A percentile compares a stretch with the other conserved stretches of the same genome.
phyloP scores from a whole-genome alignment of 2,797 vertebrate genomes.

The Agapornis canus region DNA sequence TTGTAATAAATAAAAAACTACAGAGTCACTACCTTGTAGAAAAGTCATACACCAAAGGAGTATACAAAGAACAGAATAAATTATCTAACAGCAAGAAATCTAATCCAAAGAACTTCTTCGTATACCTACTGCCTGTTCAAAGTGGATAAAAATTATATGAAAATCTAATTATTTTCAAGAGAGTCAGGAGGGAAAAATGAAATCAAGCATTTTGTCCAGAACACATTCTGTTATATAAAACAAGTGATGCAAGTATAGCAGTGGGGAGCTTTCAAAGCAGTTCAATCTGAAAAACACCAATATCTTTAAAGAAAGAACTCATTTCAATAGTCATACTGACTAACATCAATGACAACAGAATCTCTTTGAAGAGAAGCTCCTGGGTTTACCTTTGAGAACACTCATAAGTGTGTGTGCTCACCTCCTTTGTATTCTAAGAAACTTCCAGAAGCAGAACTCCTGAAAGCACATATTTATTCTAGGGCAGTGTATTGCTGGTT shows the following conservation, averaged over 20 bases:
- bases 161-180: background rate
- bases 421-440: background rate
- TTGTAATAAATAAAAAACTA: background rate
- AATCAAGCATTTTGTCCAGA: background rate
- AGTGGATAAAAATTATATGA: background rate
- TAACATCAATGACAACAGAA: background rate
- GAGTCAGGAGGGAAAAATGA: background rate
- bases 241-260: background rate
- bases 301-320: background rate
- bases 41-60: background rate
- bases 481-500: background rate
- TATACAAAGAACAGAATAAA: background rate
- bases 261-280: background rate
- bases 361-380: background rate
- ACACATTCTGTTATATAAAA: background rate
- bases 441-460: background rate
- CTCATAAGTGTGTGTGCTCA: rapidly evolving
- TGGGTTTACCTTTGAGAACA: background rate
- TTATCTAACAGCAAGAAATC: background rate
- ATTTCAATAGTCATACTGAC: background rate
- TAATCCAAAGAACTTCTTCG: background rate
- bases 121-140: background rate
- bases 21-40: background rate
- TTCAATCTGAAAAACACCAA: background rate
- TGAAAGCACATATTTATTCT: background rate